Conservation (phyloP, 1,140 invertebrate species). For the Coboldia fuscipes region DNA sequence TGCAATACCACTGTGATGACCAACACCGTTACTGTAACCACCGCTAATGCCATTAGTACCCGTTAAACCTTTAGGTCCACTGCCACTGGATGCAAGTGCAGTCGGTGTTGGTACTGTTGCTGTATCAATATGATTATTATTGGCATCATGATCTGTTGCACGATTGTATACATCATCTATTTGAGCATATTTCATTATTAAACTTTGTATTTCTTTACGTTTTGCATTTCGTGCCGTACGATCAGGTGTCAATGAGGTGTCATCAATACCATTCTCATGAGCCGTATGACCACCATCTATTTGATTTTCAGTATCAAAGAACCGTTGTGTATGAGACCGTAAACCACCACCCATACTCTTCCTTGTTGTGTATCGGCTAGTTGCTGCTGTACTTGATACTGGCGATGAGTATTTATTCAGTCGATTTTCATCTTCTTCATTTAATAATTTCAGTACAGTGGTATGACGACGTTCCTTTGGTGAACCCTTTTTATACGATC, state of each 20-base stretch:
- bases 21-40: constrained; percentile 18
- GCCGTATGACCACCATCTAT: constrained; percentile 11
- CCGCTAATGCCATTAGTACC: constrained; percentile 17
- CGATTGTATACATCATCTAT: constrained; percentile 40
- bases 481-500: neutral
- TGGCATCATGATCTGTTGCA: constrained; percentile 10
- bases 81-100: neutral
- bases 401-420: neutral
- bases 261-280: constrained; percentile 26
- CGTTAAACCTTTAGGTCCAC: constrained; percentile 9
- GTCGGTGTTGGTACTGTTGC: constrained; percentile 1
- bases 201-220: constrained; percentile 55
- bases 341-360: too few relatives aligned
- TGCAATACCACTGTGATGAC: too few relatives aligned
- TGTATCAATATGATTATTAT: constrained; percentile 6
- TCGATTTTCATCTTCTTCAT: neutral
- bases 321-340: constrained; percentile 4
- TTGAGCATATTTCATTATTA: constrained; percentile 55
- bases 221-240: constrained; percentile 44
- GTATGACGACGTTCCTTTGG: constrained; percentile 1
- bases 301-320: neutral
- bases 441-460: neutral
- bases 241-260: constrained; percentile 27
- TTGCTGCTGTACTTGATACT: neutral
- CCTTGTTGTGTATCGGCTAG: constrained; percentile 5